Conservation (phyloP, 2,113 vertebrate genomes). For the Phalacrocorax carbo region DNA sequence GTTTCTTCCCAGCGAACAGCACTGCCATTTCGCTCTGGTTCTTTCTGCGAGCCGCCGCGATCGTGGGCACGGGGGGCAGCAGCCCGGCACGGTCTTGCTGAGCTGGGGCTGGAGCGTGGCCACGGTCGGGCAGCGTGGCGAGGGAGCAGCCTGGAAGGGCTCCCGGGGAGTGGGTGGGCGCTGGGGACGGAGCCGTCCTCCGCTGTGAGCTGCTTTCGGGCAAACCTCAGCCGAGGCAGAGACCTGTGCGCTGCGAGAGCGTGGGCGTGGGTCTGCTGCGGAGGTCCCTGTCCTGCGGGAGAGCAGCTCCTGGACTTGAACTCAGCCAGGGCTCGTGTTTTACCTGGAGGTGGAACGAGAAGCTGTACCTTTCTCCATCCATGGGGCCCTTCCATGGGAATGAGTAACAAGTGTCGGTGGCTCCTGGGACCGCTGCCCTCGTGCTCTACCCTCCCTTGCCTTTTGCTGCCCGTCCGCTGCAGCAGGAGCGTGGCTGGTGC, state of each 20-base stretch:
- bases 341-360: neutral
- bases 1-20: neutral
- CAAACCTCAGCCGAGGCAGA: accelerated
- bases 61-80: neutral
- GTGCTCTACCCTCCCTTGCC: too few species aligned
- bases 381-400: neutral
- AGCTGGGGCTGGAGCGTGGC: neutral
- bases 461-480: neutral
- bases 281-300: neutral
- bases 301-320: neutral
- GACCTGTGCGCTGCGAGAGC: accelerated
- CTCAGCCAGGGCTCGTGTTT: neutral
- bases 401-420: neutral
- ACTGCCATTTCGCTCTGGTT: neutral
- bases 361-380: neutral
- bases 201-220: accelerated
- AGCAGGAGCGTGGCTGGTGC: neutral
- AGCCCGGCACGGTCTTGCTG: accelerated
- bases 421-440: neutral
- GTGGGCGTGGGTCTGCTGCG: neutral
- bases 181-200: neutral
- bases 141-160: neutral
- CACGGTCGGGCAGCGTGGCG: accelerated
- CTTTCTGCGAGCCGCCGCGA: accelerated
- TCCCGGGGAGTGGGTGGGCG: accelerated